A percentile compares a stretch with the other conserved stretches of the same genome.
Conservation (phyloP, 2,888 invertebrate genomes). For the Eupithecia insigniata region DNA sequence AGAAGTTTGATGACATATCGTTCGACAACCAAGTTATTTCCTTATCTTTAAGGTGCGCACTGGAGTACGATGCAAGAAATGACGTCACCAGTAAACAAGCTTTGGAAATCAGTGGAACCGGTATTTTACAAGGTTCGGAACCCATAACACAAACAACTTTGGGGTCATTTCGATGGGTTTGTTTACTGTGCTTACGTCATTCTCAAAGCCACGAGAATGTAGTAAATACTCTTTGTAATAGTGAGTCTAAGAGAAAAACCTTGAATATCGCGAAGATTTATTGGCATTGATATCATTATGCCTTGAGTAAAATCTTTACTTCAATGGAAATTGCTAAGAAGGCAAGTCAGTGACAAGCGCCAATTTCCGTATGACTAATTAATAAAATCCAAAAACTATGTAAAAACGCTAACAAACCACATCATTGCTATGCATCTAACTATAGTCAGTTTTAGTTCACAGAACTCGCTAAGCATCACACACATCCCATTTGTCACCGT, state of each 20-base stretch:
- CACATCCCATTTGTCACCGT: conserved; percentile 19
- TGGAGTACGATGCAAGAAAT: conserved; percentile 21
- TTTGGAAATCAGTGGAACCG: conserved; percentile 47
- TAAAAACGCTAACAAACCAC: neutral
- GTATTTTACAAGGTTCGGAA: conserved; percentile 44
- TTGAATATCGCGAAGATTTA: neutral
- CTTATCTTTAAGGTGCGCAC: conserved; percentile 7
- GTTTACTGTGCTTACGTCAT: conserved; percentile 35
- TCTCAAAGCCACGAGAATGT: conserved; percentile 19
- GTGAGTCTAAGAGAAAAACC: neutral
- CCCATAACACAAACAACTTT: conserved; percentile 40
- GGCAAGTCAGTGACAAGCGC: neutral
- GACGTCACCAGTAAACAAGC: conserved; percentile 47
- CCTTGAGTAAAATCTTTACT: too few relatives aligned
- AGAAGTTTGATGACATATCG: neutral
- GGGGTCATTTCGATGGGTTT: conserved; percentile 37
- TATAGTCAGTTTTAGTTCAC: neutral
- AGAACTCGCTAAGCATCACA: neutral
- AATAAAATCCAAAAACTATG: neutral
- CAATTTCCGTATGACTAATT: neutral
- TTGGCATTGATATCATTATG: too few relatives aligned
- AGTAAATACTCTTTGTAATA: conserved; percentile 20
- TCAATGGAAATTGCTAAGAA: too few relatives aligned
- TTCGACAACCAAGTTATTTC: neutral
- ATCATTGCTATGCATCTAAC: neutral